Conservation (phyloP, 1,140 invertebrate genomes). For the Aphidius ervi region DNA sequence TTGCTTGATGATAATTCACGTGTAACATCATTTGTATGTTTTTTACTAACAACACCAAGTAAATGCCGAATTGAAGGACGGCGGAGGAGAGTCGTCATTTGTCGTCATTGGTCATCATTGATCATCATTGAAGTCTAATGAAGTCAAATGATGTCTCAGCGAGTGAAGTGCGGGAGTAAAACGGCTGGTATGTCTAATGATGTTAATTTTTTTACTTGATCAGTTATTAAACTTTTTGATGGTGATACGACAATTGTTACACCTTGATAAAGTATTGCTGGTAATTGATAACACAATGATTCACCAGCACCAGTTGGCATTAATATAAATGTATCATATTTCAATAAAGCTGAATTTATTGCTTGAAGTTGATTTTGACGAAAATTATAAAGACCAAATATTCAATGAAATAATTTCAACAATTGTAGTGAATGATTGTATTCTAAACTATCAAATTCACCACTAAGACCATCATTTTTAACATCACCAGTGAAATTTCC, state of each 20-base stretch:
- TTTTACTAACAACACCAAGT: constrained; percentile 63
- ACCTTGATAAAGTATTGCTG: no score
- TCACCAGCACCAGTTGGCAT: constrained; percentile 99
- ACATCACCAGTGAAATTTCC: constrained; percentile 66
- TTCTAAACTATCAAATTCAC: constrained; percentile 68
- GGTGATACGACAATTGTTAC: no score
- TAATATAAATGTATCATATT: constrained; percentile 88
- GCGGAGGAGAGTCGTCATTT: no score
- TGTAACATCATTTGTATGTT: constrained; percentile 64
- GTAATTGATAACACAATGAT: no score
- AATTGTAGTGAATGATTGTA: constrained; percentile 70
- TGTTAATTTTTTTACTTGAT: no score
- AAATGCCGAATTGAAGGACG: no score
- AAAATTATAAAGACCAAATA: constrained; percentile 84
- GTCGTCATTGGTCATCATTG: no score
- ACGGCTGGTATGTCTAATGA: no score
- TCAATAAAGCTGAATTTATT: constrained; percentile 86
- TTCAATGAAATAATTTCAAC: constrained; percentile 65
- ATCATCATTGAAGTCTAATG: no score
- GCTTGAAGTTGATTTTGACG: constrained; percentile 90
- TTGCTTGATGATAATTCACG: constrained; percentile 61
- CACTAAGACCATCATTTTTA: constrained; percentile 72
- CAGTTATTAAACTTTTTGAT: no score
- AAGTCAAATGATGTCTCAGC: no score
- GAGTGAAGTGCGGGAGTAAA: no score